Evolutionary conservation across 1,140 invertebrate species (phyloP).

Genomic region (Leptonema lineaticorne): DNA sequence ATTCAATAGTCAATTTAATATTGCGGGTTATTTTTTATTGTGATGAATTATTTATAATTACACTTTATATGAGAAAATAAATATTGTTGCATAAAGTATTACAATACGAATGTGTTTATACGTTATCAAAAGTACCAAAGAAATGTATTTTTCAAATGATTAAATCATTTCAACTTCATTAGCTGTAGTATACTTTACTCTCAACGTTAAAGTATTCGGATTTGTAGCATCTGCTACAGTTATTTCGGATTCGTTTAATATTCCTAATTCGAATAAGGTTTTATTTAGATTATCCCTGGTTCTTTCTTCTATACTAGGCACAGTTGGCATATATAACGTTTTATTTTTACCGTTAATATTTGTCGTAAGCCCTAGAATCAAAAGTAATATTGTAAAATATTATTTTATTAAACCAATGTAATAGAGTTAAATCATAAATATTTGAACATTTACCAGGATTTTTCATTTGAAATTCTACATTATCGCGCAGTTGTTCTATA

Average conservation of each 20-base stretch:
- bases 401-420: not conserved
- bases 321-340: constrained; percentile 90
- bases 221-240: constrained; percentile 89
- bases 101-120: not conserved
- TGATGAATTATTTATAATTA: too few relatives aligned
- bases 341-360: constrained; percentile 79
- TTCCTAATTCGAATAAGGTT: constrained; percentile 78
- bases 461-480: constrained; percentile 78
- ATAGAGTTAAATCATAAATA: not conserved
- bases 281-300: constrained; percentile 87
- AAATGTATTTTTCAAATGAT: not conserved
- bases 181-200: constrained; percentile 63
- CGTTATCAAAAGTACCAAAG: not conserved
- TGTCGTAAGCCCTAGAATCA: constrained; percentile 68
- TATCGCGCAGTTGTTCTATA: constrained; percentile 76
- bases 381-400: constrained; percentile 22
- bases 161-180: constrained; percentile 54
- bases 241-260: constrained; percentile 79
- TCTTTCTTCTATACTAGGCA: constrained; percentile 85
- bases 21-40: too few relatives aligned
- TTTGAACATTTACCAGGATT: constrained; percentile 64
- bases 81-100: not conserved
- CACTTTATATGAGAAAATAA: too few relatives aligned
- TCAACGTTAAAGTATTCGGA: constrained; percentile 74
- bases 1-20: too few relatives aligned